Evolutionary conservation across 2,888 invertebrate species (phyloP), one percentile per base, ranked within the genome.

Genomic region (Tenthredo amoena): DNA sequence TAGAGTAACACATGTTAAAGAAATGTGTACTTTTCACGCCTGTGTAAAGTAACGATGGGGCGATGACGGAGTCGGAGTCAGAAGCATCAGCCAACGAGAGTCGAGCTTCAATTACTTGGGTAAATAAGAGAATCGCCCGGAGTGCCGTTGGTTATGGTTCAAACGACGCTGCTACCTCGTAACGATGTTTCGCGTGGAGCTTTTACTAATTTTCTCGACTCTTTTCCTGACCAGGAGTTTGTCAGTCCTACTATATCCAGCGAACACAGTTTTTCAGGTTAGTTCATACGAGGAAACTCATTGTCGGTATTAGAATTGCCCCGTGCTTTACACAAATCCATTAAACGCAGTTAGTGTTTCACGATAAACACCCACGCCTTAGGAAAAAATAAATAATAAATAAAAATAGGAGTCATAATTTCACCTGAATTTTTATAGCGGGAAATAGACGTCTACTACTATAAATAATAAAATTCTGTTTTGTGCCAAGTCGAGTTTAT

Each of bases 261-360:
- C 89, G 86, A 89, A 87, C 72, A 89, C 92, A 1, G 86, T 92
- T 37, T 87, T 92, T 84, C 93, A 93, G 91, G 93, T 93, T 86
- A 91, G 88, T 68, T 21, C 47, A 34, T 21, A 34, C 10, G 26
- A 62, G 10, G n/a, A 62, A 58, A 37, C 81, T 40, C 79, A 50
- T 77, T 77, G 26, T 74, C 72, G 72, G 40, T 68, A 68, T 26
- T 40, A 40, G 4, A 43, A n/a, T 74, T 68, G 34, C 12, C 34
- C 18, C 34, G 34, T 18, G 5, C 7, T 68, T 34, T 34, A 34
- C 34, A 34, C 68, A 4, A 68, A 68, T 68, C 18, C 34, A 68
- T 68, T 31, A 31, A 68, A 18, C 7, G 2, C 18, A 26, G 26
- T 68, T 18, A 34, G 34, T 34, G 34, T n/a, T 18, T 68, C 34